Evolutionary conservation across 2,113 vertebrate species (phyloP).

Genomic region (Apistogramma diplotaenia): DNA sequence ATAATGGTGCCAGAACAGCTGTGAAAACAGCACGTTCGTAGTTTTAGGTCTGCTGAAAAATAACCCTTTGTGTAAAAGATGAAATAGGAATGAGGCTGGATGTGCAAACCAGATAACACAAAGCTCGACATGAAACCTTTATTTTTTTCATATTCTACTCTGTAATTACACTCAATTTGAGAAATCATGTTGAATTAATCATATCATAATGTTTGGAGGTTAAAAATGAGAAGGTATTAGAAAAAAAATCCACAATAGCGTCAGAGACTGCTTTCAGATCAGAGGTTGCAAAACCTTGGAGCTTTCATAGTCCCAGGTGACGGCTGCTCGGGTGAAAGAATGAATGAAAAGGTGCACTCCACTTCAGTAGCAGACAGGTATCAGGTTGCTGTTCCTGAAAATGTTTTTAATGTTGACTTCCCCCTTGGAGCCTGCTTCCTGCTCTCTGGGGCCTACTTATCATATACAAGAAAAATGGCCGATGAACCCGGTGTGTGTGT

Average conservation of each 20-base stretch:
- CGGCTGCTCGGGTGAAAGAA: slow-evolving; percentile 10
- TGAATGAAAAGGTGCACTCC: slow-evolving; percentile 6
- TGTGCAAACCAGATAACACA: too few relatives aligned
- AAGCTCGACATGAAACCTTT: too few relatives aligned
- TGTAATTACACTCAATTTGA: too few relatives aligned
- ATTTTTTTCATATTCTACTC: too few relatives aligned
- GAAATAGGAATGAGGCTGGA: slow-evolving; percentile 28
- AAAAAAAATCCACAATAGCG: slow-evolving; percentile 6
- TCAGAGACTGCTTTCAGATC: slow-evolving; percentile 41
- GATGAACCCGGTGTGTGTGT: slow-evolving; percentile 33
- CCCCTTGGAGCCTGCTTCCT: slow-evolving; percentile 20
- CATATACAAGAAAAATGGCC: slow-evolving; percentile 41
- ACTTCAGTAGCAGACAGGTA: slow-evolving; percentile 36
- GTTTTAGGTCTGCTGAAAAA: not conserved
- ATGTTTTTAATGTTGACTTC: slow-evolving; percentile 51
- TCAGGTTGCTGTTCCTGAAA: slow-evolving; percentile 36
- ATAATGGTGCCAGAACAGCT: slow-evolving; percentile 24
- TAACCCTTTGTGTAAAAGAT: slow-evolving; percentile 15
- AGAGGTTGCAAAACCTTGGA: slow-evolving; percentile 12
- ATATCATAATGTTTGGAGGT: slow-evolving; percentile 35
- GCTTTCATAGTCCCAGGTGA: slow-evolving; percentile 38
- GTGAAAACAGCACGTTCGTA: not conserved
- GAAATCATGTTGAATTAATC: slow-evolving; percentile 25
- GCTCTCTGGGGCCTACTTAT: slow-evolving; percentile 51
- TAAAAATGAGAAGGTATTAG: not conserved